Conservation (phyloP, 2,113 vertebrate species). For the Herpailurus yagouaroundi region DNA sequence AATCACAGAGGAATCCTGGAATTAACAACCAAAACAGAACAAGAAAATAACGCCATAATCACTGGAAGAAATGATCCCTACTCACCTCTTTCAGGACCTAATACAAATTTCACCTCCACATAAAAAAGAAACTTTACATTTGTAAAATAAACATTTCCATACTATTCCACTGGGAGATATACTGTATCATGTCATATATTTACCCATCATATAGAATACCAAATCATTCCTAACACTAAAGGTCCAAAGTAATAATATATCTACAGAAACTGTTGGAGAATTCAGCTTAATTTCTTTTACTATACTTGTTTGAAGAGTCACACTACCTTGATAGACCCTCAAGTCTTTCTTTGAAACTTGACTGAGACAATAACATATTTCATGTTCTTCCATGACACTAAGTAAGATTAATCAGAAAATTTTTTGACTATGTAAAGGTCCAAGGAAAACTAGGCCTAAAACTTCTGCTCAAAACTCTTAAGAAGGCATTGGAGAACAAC, state of each 20-base stretch:
- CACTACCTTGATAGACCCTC: not conserved
- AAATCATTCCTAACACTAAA: not conserved
- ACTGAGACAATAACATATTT: not conserved
- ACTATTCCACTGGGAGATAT: not conserved
- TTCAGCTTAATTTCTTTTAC: not conserved
- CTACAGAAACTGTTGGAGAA: not conserved
- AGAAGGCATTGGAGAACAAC: not conserved
- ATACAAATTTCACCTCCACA: not conserved
- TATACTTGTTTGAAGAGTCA: not conserved
- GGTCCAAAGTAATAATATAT: not conserved
- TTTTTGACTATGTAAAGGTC: not conserved
- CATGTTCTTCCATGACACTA: not conserved
- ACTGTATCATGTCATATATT: not conserved
- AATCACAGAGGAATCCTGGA: not conserved
- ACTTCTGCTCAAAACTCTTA: constrained; percentile 31
- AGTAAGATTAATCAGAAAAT: constrained; percentile 5
- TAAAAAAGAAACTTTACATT: not conserved
- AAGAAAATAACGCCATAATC: not conserved
- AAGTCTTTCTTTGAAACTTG: constrained; percentile 22
- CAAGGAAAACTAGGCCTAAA: constrained; percentile 4
- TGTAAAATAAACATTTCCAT: not conserved
- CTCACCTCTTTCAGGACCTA: not conserved
- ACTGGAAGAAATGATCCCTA: not conserved
- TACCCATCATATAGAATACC: not conserved
- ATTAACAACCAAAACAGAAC: constrained; percentile 19